Evolutionary conservation across 2,797 vertebrate genomes (phyloP).

Genomic region (Xenops minutus): DNA sequence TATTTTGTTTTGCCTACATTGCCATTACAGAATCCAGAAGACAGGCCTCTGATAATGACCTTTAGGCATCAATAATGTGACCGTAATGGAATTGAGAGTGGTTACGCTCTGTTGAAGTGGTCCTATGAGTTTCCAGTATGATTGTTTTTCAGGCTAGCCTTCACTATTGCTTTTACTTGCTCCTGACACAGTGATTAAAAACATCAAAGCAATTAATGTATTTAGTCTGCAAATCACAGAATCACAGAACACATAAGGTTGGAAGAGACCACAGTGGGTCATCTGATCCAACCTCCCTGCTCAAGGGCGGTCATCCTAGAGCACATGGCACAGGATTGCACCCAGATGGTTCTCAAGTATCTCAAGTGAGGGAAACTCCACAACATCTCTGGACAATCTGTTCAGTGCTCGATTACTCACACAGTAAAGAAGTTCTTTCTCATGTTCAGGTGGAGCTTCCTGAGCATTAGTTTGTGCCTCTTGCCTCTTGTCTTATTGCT

Average conservation of each 20-base stretch:
- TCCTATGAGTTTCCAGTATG: neutral
- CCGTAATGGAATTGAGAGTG: neutral
- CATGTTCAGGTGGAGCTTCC: neutral
- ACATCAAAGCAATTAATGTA: neutral
- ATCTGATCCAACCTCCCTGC: neutral
- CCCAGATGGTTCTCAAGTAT: neutral
- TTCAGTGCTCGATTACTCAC: no score
- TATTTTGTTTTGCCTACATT: neutral
- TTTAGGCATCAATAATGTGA: no score
- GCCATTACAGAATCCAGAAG: neutral
- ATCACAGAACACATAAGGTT: neutral
- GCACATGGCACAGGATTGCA: neutral
- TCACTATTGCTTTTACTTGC: neutral
- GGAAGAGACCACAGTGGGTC: neutral
- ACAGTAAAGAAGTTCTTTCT: neutral
- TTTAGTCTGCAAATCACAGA: neutral
- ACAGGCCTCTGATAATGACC: neutral
- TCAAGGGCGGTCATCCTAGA: neutral
- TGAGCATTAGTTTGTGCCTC: neutral
- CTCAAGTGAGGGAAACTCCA: neutral
- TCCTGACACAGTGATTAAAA: neutral
- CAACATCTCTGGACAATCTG: neutral
- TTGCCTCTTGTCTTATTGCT: neutral
- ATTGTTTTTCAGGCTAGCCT: neutral
- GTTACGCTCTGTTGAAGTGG: neutral